Base-by-base conservation (phyloP, 2,888 invertebrate genomes). In the Pterobdella sp. region DNA sequence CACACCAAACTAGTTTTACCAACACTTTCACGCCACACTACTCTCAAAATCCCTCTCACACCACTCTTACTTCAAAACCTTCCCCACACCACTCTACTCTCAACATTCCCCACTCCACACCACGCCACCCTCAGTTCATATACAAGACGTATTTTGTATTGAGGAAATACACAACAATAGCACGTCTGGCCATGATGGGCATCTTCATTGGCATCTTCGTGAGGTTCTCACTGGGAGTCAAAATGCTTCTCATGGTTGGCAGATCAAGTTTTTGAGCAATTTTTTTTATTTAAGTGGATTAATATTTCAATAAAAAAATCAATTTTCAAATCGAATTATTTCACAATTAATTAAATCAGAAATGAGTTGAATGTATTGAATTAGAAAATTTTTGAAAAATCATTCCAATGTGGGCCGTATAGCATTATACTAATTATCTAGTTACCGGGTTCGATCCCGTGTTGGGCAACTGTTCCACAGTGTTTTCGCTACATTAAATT, bases 61-160 rank as follows among this genome's bases (percentile, higher is more conserved):
- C 14, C n/a, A n/a, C n/a, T n/a, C n/a, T n/a, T n/a, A n/a, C n/a
- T n/a, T n/a, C n/a, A n/a, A n/a, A n/a, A n/a, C n/a, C n/a, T n/a
- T 63, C n/a, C 7, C 26, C 64, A 63, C 64, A 63, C n/a, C 31
- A 7, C 31, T 63, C 31, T 26, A 68, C n/a, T 7, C 1, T 37
- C 1, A 42, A 35, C 35, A 68, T 42, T 34, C 4, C 63, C 18
- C n/a, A 66, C 32, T 22, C 31, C 56, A 18, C 7, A 71, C 32
- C 18, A 10, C 49, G 7, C 26, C 63, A 31, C 1, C 29, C 66
- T 73, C 77, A 83, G 82, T 77, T 88, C 7, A 93, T 94, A 84
- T 87, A 91, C 82, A 86, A 88, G 56, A 88, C 91, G 0, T 95
- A 94, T 82, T 77, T 90, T n/a, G 86, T 86, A 14, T 81, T 88